Evolutionary conservation across 2,888 invertebrate genomes (phyloP).

Genomic region (Acanthosepion pharaonis): DNA sequence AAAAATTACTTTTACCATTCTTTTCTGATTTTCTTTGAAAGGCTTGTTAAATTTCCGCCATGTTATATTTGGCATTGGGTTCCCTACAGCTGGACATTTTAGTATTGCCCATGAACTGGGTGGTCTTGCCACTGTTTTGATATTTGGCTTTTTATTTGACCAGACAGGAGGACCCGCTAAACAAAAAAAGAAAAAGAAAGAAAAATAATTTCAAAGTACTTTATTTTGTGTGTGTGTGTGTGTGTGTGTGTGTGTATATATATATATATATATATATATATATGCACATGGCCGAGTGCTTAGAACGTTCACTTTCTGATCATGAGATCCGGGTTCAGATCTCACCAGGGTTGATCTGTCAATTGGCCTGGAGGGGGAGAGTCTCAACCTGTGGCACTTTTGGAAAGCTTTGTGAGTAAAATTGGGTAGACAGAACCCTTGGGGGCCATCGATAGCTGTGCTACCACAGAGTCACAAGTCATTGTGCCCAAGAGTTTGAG

Average conservation of each 20-base stretch:
- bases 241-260: not conserved
- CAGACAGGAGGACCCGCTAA: slow-evolving; percentile 59
- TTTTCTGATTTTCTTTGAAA: slow-evolving; percentile 49
- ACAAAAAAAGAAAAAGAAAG: slow-evolving; percentile 35
- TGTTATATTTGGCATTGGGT: slow-evolving; percentile 62
- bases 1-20: too few relatives aligned
- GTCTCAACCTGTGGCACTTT: too few relatives aligned
- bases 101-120: slow-evolving; percentile 58
- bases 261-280: not conserved
- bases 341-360: too few relatives aligned
- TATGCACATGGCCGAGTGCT: not conserved
- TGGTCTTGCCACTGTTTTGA: slow-evolving; percentile 54
- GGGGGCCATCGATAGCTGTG: too few relatives aligned
- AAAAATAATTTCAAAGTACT: not conserved
- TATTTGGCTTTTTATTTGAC: slow-evolving; percentile 52
- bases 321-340: too few relatives aligned
- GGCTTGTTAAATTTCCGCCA: slow-evolving; percentile 62
- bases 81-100: slow-evolving; percentile 62
- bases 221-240: too few relatives aligned
- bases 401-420: too few relatives aligned
- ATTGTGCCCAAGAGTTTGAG: too few relatives aligned
- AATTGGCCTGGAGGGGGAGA: too few relatives aligned
- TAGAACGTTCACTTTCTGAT: too few relatives aligned
- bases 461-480: too few relatives aligned
- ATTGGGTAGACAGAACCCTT: too few relatives aligned